These are phyloP conservation scores for Eudasyphora cyanicolor DNA, from an alignment of 2,888 invertebrate genomes.

Conservation along the genomic window DNA sequence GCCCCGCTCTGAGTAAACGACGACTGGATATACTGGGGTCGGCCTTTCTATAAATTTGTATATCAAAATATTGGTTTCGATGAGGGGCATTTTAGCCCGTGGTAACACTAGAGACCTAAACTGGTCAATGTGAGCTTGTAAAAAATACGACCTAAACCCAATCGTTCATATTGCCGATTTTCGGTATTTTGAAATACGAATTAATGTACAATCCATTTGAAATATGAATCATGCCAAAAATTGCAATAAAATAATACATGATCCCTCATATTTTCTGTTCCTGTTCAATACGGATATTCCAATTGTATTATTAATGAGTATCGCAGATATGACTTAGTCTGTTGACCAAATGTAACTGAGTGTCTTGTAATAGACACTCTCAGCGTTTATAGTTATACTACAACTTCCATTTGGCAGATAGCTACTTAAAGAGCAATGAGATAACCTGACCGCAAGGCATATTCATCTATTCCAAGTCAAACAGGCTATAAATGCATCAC, in stretches of 20 bases:
- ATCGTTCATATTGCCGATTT: constrained; percentile 52
- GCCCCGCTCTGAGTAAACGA: too few relatives aligned
- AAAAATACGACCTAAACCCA: too few relatives aligned
- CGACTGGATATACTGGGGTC: too few relatives aligned
- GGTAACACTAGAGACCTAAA: too few relatives aligned
- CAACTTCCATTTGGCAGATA: not conserved
- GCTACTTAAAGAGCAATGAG: not conserved
- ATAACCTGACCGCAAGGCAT: not conserved
- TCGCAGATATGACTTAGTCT: too few relatives aligned
- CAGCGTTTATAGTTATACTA: constrained; percentile 50
- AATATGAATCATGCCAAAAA: not conserved
- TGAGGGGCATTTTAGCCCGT: too few relatives aligned
- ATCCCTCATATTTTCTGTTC: not conserved
- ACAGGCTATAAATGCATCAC: not conserved
- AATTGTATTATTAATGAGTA: too few relatives aligned
- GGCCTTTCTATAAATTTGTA: too few relatives aligned
- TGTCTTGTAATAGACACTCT: not conserved
- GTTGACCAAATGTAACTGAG: constrained; percentile 29
- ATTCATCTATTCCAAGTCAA: not conserved
- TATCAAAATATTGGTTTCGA: too few relatives aligned
- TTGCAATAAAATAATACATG: not conserved
- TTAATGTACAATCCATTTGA: constrained; percentile 69
- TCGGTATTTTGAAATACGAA: constrained; percentile 19
- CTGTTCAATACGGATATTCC: constrained; percentile 1
- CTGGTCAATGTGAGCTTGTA: too few relatives aligned